These are phyloP conservation scores for Melinaea menophilus DNA, from an alignment of 2,888 invertebrate species.

Conservation along the genomic window DNA sequence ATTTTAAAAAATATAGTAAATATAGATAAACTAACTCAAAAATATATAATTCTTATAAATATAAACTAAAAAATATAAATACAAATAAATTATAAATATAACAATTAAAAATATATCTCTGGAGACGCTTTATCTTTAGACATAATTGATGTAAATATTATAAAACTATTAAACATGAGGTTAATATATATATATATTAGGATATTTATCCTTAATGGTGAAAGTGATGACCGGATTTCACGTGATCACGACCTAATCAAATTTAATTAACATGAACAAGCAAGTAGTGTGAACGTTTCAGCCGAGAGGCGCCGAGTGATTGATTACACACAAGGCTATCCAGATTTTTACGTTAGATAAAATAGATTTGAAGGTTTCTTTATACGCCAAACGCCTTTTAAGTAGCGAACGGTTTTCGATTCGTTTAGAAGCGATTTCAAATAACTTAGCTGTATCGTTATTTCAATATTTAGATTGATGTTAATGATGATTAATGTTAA, in stretches of 20 bases:
- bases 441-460: conserved; percentile 4
- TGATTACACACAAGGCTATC: conserved; percentile 29
- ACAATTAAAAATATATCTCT: no score
- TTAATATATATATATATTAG: no score
- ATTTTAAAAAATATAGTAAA: no score
- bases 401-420: neutral
- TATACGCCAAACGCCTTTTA: conserved; percentile 22
- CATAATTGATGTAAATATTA: no score
- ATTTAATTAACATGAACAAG: conserved; percentile 33
- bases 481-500: no score
- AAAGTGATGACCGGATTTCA: conserved; percentile 26
- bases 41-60: no score
- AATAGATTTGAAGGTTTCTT: conserved; percentile 24
- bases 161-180: no score
- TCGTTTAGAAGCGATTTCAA: neutral
- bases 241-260: conserved; percentile 29
- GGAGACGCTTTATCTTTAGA: no score
- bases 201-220: conserved; percentile 12
- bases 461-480: neutral
- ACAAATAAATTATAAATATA: no score
- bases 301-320: conserved; percentile 30
- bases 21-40: no score
- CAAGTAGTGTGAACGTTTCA: conserved; percentile 26
- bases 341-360: conserved; percentile 26
- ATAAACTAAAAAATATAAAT: no score